Base-by-base conservation (phyloP, 2,797 vertebrate genomes). In the Triplophysa yarkandensis region DNA sequence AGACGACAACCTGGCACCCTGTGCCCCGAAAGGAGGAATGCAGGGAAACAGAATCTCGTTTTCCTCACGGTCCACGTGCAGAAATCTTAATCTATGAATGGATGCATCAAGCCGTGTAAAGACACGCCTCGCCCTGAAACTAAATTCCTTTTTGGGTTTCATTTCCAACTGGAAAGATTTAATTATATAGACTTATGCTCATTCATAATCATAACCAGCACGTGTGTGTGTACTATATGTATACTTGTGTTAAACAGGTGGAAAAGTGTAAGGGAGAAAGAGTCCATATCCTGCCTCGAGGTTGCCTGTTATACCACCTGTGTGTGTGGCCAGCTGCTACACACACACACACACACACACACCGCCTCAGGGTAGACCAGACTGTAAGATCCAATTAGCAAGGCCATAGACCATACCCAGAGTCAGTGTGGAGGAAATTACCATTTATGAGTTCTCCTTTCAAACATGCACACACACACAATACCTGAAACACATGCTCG, bases 371-470 rank as follows among this genome's bases (percentile, higher is more conserved):
- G 88, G 87, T 87, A 88, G 86, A 89, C 82, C 86, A 88, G 86
- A 88, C 89, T 90, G 89, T 89, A 90, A 91, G 81, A 89, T 91
- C 91, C 91, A 91, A 92, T 92, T 91, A 92, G 88, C 86, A 89
- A 83, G 89, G 90, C 89, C 88, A 88, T 87, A 89, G 89, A 90
- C 89, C 85, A 88, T 87, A 87, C 83, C 84, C 88, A 88, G 90
- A 88, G 82, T 82, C 88, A 87, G 89, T 89, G 89, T 87, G 85
- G 72, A 85, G 85, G 86, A 87, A 89, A 85, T 81, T 86, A 88
- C 84, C 65, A 62, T 72, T 58, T 64, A 68, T 60, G 71, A 80
- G 39, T 72, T 66, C 54, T 57, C 58, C 39, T 58, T 63, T 46
- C 46, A 48, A 23, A 66, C 17, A 63, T 72, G 64, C 14, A 57